Evolutionary conservation across 2,113 vertebrate genomes (phyloP).

Genomic region (Salvator merianae): DNA sequence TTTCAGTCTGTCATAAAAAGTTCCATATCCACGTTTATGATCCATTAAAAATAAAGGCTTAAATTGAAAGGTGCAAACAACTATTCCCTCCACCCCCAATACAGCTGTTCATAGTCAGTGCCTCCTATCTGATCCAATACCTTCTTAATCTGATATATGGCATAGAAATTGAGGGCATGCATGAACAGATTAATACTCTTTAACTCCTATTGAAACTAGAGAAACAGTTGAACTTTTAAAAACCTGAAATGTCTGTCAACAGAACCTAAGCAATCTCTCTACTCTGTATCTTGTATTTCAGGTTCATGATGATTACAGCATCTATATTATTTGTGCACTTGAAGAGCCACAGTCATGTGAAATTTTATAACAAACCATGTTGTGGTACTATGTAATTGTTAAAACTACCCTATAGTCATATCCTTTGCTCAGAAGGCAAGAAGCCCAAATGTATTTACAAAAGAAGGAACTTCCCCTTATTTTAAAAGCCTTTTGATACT

Average conservation of each 20-base stretch:
- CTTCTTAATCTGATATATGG: neutral
- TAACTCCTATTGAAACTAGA: neutral
- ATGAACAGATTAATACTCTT: neutral
- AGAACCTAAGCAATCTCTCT: neutral
- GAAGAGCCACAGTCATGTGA: too few relatives aligned
- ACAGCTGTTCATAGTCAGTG: neutral
- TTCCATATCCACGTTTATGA: slow-evolving; percentile 6
- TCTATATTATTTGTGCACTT: neutral
- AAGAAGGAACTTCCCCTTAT: neutral
- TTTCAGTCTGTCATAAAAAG: slow-evolving; percentile 12
- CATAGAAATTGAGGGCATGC: neutral
- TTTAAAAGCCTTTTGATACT: neutral
- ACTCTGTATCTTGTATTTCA: neutral
- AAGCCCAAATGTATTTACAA: neutral
- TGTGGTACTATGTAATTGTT: neutral
- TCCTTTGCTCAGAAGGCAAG: neutral
- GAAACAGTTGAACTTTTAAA: neutral
- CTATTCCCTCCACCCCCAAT: neutral
- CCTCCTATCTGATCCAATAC: neutral
- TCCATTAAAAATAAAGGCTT: neutral
- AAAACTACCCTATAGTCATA: neutral
- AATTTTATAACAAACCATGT: neutral
- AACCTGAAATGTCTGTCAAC: neutral
- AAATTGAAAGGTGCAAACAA: neutral
- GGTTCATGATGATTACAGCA: neutral